These are phyloP conservation scores for Drosophila bifasciata DNA, from an alignment of 1,140 invertebrate species.

Conservation along the genomic window DNA sequence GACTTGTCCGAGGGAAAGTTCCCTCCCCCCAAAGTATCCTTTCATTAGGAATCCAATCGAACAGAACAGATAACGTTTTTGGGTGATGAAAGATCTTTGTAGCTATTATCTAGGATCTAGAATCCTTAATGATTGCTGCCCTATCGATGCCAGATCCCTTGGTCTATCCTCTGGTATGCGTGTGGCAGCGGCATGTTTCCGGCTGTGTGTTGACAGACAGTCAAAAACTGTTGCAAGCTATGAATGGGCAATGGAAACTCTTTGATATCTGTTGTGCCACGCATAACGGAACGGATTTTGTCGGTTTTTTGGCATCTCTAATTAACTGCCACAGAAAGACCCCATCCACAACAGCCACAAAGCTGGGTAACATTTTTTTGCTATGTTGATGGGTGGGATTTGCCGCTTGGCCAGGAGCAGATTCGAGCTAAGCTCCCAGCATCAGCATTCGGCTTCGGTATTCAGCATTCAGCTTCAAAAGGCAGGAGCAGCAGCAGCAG, in stretches of 20 bases:
- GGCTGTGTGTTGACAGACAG: not conserved
- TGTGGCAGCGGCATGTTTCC: not conserved
- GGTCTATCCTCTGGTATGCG: too few relatives aligned
- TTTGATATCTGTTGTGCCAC: constrained; percentile 8
- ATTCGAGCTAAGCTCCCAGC: constrained; percentile 20
- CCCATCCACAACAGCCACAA: too few relatives aligned
- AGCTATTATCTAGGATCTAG: too few relatives aligned
- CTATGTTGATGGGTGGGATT: not conserved
- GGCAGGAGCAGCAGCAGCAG: constrained; percentile 1
- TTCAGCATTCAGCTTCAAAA: constrained; percentile 11
- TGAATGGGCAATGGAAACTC: constrained; percentile 33
- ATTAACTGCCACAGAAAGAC: constrained; percentile 48
- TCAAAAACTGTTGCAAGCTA: constrained; percentile 2
- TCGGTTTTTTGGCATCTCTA: constrained; percentile 29
- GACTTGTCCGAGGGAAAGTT: too few relatives aligned
- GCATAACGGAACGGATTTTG: not conserved
- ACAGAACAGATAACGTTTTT: too few relatives aligned
- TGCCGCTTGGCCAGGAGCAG: constrained; percentile 22
- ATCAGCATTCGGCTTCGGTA: not conserved
- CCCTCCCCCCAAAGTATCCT: too few relatives aligned
- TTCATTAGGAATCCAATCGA: too few relatives aligned
- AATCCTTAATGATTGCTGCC: too few relatives aligned
- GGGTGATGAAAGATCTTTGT: too few relatives aligned
- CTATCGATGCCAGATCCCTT: too few relatives aligned
- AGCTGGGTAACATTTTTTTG: not conserved